Evolutionary conservation across 2,797 vertebrate genomes (phyloP).

Genomic region (Neosilurus mollespiculum): DNA sequence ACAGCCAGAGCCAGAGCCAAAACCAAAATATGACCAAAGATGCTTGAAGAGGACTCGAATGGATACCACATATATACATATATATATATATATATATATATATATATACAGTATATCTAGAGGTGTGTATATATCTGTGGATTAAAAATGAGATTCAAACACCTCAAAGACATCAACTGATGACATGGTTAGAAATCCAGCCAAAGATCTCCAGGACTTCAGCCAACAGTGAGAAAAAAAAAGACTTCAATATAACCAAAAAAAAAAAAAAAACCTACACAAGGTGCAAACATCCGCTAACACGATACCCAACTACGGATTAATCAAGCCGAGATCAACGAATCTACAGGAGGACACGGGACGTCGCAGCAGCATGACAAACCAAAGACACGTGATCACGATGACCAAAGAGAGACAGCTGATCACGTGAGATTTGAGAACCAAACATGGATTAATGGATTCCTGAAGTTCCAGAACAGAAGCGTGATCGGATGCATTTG

Average conservation of each 20-base stretch:
- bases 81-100: background rate
- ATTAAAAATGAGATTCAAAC: slow-evolving; percentile 9
- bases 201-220: slow-evolving; percentile 10
- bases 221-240: background rate
- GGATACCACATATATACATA: background rate
- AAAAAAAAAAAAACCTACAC: too few relatives aligned
- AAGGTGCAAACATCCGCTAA: background rate
- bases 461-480: background rate
- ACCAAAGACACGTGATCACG: slow-evolving; percentile 3
- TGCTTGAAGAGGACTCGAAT: background rate
- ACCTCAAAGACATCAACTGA: background rate
- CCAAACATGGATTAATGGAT: slow-evolving; percentile 19
- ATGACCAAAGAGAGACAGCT: background rate
- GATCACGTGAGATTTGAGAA: background rate
- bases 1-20: slow-evolving; percentile 3
- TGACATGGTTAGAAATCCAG: background rate
- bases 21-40: slow-evolving; percentile 19
- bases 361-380: background rate
- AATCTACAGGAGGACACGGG: background rate
- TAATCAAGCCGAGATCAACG: background rate
- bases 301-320: background rate
- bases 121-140: background rate
- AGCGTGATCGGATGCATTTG: background rate
- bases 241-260: background rate
- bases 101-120: background rate